These are phyloP conservation scores for Eubasilissa splendida DNA, from an alignment of 2,888 invertebrate genomes.

Conservation along the genomic window DNA sequence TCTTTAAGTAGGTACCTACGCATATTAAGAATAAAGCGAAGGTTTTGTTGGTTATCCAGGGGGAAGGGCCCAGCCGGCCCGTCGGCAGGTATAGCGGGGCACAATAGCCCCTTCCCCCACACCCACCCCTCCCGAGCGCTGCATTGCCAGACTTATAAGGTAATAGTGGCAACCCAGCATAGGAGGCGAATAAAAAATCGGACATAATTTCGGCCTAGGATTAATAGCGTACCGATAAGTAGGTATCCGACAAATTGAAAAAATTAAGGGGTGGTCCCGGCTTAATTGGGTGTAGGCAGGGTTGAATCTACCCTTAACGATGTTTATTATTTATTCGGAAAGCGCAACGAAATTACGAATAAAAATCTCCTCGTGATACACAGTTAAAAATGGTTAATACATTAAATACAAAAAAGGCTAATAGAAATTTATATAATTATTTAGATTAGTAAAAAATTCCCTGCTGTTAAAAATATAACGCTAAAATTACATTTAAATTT, in stretches of 20 bases:
- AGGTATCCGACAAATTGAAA: slow-evolving; percentile 31
- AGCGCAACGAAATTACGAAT: too few relatives aligned
- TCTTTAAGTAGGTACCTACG: too few relatives aligned
- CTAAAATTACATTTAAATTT: too few relatives aligned
- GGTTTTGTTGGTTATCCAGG: too few relatives aligned
- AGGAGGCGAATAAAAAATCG: slow-evolving; percentile 6
- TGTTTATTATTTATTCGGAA: too few relatives aligned
- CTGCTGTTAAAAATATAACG: too few relatives aligned
- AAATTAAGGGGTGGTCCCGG: slow-evolving; percentile 30
- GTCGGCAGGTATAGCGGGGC: slow-evolving; percentile 23
- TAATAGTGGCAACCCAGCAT: slow-evolving; percentile 27
- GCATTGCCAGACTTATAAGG: slow-evolving; percentile 32
- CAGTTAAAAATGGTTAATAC: too few relatives aligned
- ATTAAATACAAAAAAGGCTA: too few relatives aligned
- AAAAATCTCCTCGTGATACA: too few relatives aligned
- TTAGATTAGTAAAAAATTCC: too few relatives aligned
- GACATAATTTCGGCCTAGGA: neutral
- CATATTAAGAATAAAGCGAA: too few relatives aligned
- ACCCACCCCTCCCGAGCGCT: neutral
- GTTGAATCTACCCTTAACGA: neutral
- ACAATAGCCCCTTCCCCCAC: slow-evolving; percentile 10
- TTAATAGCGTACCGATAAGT: neutral
- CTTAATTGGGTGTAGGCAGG: slow-evolving; percentile 28
- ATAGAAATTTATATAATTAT: too few relatives aligned
- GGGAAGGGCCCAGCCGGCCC: neutral